These are phyloP conservation scores for Aurelia aurita complex sp. Pacific DNA, from an alignment of 30 jellyfish, hydroid and myxozoan species.

Conservation along the genomic window DNA sequence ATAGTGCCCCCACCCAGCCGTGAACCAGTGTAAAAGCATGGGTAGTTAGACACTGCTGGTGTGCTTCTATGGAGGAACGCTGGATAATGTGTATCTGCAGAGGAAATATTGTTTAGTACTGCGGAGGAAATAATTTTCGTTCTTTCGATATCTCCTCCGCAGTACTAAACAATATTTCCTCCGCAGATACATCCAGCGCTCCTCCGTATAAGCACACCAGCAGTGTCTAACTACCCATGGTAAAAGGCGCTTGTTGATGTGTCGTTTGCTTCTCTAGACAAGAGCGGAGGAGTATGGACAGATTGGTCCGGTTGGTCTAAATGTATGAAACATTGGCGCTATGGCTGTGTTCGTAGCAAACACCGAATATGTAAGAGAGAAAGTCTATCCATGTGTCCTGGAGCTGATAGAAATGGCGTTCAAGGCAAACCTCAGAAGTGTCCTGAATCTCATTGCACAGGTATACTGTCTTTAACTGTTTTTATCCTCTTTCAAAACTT, in stretches of 20 bases:
- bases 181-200: too few species aligned
- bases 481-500: too few species aligned
- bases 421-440: conserved; percentile 42
- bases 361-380: conserved; percentile 48
- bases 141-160: too few species aligned
- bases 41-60: too few species aligned
- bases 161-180: too few species aligned
- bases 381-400: conserved; percentile 25
- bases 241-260: neutral
- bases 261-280: conserved; percentile 15
- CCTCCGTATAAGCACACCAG: too few species aligned
- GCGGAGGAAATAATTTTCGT: too few species aligned
- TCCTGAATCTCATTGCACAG: conserved; percentile 17
- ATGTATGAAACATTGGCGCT: conserved; percentile 2
- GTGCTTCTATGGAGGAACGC: too few species aligned
- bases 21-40: neutral
- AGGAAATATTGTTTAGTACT: too few species aligned
- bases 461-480: neutral
- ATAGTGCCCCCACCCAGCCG: neutral
- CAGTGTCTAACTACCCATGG: too few species aligned
- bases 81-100: too few species aligned
- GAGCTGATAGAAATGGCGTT: conserved; percentile 51
- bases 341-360: conserved; percentile 58
- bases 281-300: conserved; percentile 36
- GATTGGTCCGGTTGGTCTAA: conserved; percentile 64